phyloP scores from a whole-genome alignment of 2,888 invertebrate species.

The Diarsia dahlii region DNA sequence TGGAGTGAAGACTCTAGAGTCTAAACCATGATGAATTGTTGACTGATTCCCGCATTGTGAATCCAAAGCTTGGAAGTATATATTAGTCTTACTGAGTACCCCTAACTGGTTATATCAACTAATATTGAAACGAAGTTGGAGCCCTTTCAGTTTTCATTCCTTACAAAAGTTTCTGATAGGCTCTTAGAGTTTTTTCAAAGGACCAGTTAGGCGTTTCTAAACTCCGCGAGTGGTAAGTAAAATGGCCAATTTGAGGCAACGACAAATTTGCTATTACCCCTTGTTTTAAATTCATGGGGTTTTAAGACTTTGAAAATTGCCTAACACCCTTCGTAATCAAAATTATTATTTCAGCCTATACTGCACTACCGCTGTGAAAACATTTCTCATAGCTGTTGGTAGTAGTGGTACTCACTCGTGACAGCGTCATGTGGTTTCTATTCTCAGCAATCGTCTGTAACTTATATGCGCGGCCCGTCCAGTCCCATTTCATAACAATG shows the following conservation, averaged over 20 bases:
- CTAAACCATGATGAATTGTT: neutral
- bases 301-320: neutral
- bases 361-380: neutral
- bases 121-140: neutral
- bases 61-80: neutral
- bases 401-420: neutral
- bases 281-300: constrained; percentile 9
- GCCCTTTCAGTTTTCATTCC: constrained; percentile 8
- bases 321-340: neutral
- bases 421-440: neutral
- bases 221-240: constrained; percentile 21
- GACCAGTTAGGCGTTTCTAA: constrained; percentile 5
- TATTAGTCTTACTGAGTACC: neutral
- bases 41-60: neutral
- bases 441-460: neutral
- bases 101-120: neutral
- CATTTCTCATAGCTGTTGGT: too few species aligned
- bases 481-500: too few species aligned
- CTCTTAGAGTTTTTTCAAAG: constrained; percentile 21
- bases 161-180: constrained; percentile 32
- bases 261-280: neutral
- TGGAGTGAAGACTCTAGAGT: neutral
- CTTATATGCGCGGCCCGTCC: too few species aligned
- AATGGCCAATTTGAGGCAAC: constrained; percentile 3
- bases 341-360: neutral